Conservation (phyloP, 1,140 invertebrate species). For the Onthophagus taurus region DNA sequence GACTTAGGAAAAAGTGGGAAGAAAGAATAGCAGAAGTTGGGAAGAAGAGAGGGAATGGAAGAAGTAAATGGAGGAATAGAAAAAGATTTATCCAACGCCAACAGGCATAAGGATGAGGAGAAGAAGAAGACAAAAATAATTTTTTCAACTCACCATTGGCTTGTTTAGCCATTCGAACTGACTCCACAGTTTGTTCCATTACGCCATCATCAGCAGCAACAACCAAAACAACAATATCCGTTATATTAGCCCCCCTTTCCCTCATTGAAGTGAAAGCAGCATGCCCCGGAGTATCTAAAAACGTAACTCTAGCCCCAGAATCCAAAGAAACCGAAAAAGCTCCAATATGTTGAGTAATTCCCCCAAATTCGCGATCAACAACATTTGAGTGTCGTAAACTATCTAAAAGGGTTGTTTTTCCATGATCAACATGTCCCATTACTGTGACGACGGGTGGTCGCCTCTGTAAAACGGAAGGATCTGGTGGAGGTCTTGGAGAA, state of each 20-base stretch:
- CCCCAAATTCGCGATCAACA: constrained; percentile 91
- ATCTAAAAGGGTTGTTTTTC: constrained; percentile 96
- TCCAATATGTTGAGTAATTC: constrained; percentile 99
- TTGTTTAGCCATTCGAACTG: constrained; percentile 64
- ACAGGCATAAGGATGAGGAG: too few species aligned
- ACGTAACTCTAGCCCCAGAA: constrained; percentile 75
- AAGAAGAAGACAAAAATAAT: constrained; percentile 1
- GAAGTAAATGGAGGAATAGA: too few species aligned
- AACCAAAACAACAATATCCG: constrained; percentile 93
- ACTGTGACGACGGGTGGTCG: constrained; percentile 90
- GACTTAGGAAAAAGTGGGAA: too few species aligned
- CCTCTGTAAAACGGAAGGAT: constrained; percentile 50
- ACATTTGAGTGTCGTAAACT: constrained; percentile 76
- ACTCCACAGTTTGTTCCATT: constrained; percentile 92
- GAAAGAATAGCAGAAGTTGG: too few species aligned
- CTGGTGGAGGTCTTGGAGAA: constrained; percentile 43
- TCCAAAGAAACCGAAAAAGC: constrained; percentile 80
- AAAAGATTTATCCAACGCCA: too few species aligned
- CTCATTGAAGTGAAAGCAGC: constrained; percentile 92
- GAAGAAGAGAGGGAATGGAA: too few species aligned
- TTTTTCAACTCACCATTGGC: constrained; percentile 51
- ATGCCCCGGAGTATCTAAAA: constrained; percentile 99
- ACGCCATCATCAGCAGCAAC: constrained; percentile 98
- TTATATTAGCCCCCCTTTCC: constrained; percentile 79
- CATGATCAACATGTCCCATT: constrained; percentile 99